Base-by-base conservation (phyloP, 2,113 vertebrate genomes). In the Myodes glareolus region DNA sequence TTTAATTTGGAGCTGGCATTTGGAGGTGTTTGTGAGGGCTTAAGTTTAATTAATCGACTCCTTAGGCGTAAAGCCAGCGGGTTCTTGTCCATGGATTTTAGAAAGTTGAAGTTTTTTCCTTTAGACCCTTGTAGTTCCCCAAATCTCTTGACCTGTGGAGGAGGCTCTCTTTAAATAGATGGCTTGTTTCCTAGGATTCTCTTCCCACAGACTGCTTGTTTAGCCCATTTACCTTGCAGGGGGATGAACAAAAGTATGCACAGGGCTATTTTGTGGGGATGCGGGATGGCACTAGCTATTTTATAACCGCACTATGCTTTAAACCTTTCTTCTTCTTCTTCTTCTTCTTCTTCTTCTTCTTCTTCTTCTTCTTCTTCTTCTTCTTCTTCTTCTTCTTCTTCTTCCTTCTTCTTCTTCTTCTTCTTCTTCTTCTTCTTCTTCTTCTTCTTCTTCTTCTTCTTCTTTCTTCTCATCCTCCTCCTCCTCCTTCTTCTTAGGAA, bases 41-140 rank as follows among this genome's bases (percentile, higher is more conserved):
- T 98, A 96, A 90, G 87, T 96, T 95, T 96, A 97, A 94, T 97
- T 97, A 97, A 97, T 75, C 50, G 63, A 96, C 67, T 96, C 29
- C 89, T 94, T 77, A 91, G 80, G 65, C 91, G 88, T 50, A 52
- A 76, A 97, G 68, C 88, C 96, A 73, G 94, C 70, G 84, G 81
- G 81, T 96, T 96, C 90, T 52, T n/a, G 91, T 95, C 61, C 75
- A 76, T n/a, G 50, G 61, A 87, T 67, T 98, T 96, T 80, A 96
- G 81, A 92, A 94, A 95, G 80, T 87, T 94, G 68, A 86, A 36
- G 95, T 92, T 82, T 63, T 45, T 45, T 45, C 58, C 75, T 19
- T 76, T 68, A 80, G 91, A 92, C 89, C 0, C 84, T 73, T 65
- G 3, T 1, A 42, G 68, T 19, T 72, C 19, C 91, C 76, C 89